phyloP scores from a whole-genome alignment of 2,888 invertebrate genomes.

The Tenthredo amoena region DNA sequence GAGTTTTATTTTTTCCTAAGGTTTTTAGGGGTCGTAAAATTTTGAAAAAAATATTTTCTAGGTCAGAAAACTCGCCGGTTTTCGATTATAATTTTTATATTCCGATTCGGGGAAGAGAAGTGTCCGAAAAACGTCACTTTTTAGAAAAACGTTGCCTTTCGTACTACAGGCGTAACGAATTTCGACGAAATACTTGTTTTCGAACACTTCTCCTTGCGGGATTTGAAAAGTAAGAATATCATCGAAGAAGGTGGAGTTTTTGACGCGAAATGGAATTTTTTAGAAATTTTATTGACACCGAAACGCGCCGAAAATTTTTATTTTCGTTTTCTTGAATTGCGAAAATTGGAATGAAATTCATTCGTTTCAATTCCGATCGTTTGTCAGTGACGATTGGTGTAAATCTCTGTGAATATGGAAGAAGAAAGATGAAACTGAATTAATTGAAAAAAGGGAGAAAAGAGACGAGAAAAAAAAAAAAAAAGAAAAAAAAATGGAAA shows the following conservation, averaged over 20 bases:
- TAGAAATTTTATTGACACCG: neutral
- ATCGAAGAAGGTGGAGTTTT: neutral
- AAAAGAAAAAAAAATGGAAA: slow-evolving; percentile 29
- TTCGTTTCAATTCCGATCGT: neutral
- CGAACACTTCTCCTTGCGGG: too few relatives aligned
- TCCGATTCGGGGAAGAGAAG: neutral
- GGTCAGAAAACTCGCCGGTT: neutral
- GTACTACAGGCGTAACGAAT: too few relatives aligned
- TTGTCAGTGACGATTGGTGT: neutral
- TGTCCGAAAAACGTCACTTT: neutral
- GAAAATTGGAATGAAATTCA: neutral
- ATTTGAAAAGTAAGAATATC: neutral
- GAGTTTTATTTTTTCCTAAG: neutral
- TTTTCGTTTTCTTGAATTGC: neutral
- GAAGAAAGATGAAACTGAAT: slow-evolving; percentile 55
- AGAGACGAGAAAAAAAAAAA: neutral
- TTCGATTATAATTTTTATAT: neutral
- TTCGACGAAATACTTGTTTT: too few relatives aligned
- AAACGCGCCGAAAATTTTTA: neutral
- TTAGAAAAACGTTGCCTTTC: too few relatives aligned
- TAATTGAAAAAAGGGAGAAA: slow-evolving; percentile 52
- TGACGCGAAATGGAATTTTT: neutral
- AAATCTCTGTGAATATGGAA: slow-evolving; percentile 29
- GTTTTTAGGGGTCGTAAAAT: neutral
- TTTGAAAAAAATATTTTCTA: neutral